These are phyloP conservation scores for Pemphredon lugubris DNA, from an alignment of 2,888 invertebrate genomes.

Conservation along the genomic window DNA sequence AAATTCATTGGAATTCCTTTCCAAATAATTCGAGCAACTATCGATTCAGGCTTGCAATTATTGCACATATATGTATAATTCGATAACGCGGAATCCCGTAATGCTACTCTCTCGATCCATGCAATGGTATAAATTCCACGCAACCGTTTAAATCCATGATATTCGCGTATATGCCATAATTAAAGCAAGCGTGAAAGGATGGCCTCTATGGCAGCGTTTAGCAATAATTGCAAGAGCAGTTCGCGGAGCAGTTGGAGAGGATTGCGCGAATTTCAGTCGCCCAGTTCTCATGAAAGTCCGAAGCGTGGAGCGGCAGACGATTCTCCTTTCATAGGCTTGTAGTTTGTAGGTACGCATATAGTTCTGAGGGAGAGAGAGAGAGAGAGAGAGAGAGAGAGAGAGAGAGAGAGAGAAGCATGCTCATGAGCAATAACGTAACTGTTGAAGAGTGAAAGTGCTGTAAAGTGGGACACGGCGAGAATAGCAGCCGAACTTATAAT, in stretches of 20 bases:
- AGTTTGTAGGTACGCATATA: constrained; percentile 49
- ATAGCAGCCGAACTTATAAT: constrained; percentile 68
- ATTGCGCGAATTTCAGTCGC: constrained; percentile 57
- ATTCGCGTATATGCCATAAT: too few species aligned
- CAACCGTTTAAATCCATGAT: too few species aligned
- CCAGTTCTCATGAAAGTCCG: constrained; percentile 63
- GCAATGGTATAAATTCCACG: too few species aligned
- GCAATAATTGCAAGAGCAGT: constrained; percentile 60
- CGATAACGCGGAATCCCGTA: too few species aligned
- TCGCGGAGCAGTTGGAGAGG: constrained; percentile 43
- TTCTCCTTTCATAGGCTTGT: constrained; percentile 40
- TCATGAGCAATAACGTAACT: constrained; percentile 78
- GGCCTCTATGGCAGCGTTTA: constrained; percentile 35
- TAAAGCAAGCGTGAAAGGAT: too few species aligned
- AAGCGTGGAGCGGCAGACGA: constrained; percentile 53
- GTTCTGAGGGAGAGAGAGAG: constrained; percentile 61
- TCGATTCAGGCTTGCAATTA: too few species aligned
- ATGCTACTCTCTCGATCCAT: too few species aligned
- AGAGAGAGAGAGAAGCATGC: constrained; percentile 65
- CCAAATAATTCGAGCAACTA: too few species aligned
- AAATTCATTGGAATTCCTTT: too few species aligned
- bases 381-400: constrained; percentile 68
- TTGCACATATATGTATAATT: too few species aligned
- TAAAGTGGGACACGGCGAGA: constrained; percentile 73
- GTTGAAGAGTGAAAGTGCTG: constrained; percentile 80